Conservation (phyloP, 2,113 vertebrate species). For the Tachuris rubrigastra region DNA sequence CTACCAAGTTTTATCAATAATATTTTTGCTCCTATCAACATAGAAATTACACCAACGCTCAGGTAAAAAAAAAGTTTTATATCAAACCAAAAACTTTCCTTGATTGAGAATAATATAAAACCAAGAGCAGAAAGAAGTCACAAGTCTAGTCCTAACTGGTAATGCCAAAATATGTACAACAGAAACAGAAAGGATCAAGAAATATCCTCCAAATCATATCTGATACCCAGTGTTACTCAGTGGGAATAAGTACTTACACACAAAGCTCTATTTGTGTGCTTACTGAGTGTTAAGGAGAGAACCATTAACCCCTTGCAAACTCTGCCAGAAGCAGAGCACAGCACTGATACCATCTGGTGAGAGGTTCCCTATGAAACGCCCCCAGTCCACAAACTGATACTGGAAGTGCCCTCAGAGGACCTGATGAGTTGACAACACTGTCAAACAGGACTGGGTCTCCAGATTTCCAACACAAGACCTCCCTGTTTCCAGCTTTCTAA, state of each 20-base stretch:
- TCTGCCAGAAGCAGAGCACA: neutral
- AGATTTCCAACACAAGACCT: neutral
- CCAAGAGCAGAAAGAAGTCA: neutral
- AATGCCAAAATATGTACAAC: neutral
- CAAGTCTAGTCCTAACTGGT: neutral
- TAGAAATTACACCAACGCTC: neutral
- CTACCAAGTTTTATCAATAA: neutral
- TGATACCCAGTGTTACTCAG: neutral
- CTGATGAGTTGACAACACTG: accelerated
- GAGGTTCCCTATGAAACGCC: neutral
- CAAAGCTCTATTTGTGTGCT: neutral
- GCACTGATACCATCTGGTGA: neutral
- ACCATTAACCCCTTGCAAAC: neutral
- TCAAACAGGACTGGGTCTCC: neutral
- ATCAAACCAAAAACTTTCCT: neutral
- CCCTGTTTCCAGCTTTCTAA: neutral
- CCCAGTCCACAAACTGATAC: neutral
- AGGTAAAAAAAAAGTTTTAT: neutral
- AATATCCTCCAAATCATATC: neutral
- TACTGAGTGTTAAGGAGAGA: neutral
- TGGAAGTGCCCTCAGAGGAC: neutral
- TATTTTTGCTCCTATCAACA: neutral
- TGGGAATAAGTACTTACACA: neutral
- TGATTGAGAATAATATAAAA: neutral
- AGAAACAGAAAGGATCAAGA: neutral